Conservation (phyloP, 2,113 vertebrate species). For the Trichomycterus rosablanca region DNA sequence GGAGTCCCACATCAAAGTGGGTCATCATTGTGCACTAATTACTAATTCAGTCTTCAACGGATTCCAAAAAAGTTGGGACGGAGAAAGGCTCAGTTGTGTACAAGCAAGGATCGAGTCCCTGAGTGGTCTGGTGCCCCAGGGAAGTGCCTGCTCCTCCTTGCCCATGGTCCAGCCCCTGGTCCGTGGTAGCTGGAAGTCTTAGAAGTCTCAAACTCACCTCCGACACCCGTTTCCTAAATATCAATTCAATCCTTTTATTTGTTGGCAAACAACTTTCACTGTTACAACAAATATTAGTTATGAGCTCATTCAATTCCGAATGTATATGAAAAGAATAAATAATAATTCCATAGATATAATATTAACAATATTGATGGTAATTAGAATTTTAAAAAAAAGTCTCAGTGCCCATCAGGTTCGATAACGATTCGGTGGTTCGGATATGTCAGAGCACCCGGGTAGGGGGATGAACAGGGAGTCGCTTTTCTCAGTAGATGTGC, state of each 20-base stretch:
- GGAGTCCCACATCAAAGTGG: too few relatives aligned
- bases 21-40: too few relatives aligned
- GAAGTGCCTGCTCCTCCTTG: too few relatives aligned
- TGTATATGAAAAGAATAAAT: conserved; percentile 98
- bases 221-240: conserved; percentile 70
- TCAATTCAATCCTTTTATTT: conserved; percentile 98
- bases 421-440: conserved; percentile 25
- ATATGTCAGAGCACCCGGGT: conserved; percentile 32
- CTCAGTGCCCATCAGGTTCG: conserved; percentile 35
- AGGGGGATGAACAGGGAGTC: conserved; percentile 36
- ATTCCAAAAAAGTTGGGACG: too few relatives aligned
- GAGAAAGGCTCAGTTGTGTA: too few relatives aligned
- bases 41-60: too few relatives aligned
- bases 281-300: conserved; percentile 99
- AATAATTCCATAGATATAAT: conserved; percentile 78
- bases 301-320: conserved; percentile 96
- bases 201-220: conserved; percentile 55
- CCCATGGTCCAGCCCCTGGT: background rate
- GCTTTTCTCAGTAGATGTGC: conserved; percentile 40
- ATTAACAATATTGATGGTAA: conserved; percentile 69
- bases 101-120: too few relatives aligned
- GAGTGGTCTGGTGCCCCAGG: too few relatives aligned
- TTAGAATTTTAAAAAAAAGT: conserved; percentile 42
- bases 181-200: background rate
- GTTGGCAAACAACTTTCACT: conserved; percentile 99